Base-by-base conservation (phyloP, 2,888 invertebrate species). In the Heliconius aoede region DNA sequence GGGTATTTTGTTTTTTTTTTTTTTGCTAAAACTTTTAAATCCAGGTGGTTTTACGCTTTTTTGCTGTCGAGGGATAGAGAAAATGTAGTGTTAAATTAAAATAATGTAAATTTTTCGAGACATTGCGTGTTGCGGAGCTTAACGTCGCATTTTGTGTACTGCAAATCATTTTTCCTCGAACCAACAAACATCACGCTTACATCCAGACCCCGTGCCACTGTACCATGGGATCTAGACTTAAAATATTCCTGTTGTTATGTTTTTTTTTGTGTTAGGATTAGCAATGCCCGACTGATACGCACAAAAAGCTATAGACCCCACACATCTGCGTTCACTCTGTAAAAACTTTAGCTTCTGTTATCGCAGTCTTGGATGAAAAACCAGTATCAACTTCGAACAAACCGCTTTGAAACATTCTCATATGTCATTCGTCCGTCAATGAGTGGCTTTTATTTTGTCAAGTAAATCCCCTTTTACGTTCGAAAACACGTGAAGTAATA, bases 281-380 rank as follows among this genome's bases (percentile, higher is more conserved):
- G 36, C 21, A 46, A 28, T 62, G 24, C 60, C 61, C 65, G 24
- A 62, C 76, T 51, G 28, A 58, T 32, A 69, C 30, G 1, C 28
- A 76, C 72, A 73, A 76, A 76, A 79, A 79, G 71, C 58, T 64
- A 64, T 32, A 68, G 61, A 51, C 72, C 51, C 36, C 36, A 65
- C 73, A 78, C 81, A 81, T 80, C 78, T 81, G 80, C n/a, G 76
- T 65, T 74, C 21, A 72, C 32, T 61, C 72, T 78, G 55, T 71
- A 76, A 74, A 72, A 72, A 72, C 69, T 65, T 60, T 36, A 58
- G 61, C 30, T 51, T 40, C 72, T 67, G 65, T 71, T 72, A 61
- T 62, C 64, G 26, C n/a, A 71, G 69, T 75, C 46, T 71, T 68
- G 55, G 69, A 79, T 77, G 80, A 81, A 82, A 82, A 81, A 80